phyloP scores from a whole-genome alignment of 2,797 vertebrate genomes.

The Xiphophorus birchmanni region DNA sequence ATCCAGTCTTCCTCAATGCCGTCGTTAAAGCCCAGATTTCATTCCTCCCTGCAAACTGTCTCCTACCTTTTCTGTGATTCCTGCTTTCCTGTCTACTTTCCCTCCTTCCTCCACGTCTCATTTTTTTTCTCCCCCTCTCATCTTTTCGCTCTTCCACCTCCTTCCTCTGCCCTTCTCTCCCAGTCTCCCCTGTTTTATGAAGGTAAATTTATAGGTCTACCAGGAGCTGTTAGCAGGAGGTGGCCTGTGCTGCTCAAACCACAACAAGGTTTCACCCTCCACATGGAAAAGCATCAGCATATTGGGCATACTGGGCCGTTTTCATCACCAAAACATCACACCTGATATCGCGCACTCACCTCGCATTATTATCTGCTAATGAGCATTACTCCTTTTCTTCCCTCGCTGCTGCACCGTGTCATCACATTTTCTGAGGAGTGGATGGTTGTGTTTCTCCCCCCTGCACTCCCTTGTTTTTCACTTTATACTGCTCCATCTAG shows the following conservation, averaged over 20 bases:
- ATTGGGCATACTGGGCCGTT: conserved; percentile 62
- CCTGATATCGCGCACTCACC: conserved; percentile 52
- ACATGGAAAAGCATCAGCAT: conserved; percentile 60
- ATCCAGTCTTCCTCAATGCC: background rate
- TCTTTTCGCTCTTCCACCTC: conserved; percentile 50
- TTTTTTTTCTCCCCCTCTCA: background rate
- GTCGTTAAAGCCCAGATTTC: background rate
- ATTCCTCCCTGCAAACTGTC: background rate
- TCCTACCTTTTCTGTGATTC: background rate
- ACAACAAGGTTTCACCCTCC: conserved; percentile 72
- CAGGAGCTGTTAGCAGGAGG: conserved; percentile 79
- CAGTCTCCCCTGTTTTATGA: conserved; percentile 80
- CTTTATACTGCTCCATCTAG: conserved; percentile 73
- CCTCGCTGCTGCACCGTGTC: conserved; percentile 22
- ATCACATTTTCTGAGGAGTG: conserved; percentile 50
- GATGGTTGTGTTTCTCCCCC: conserved; percentile 24
- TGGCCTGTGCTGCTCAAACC: conserved; percentile 76
- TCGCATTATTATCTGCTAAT: conserved; percentile 70
- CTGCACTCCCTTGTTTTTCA: background rate
- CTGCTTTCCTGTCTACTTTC: conserved; percentile 9
- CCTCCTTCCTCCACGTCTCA: conserved; percentile 7
- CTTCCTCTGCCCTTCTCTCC: conserved; percentile 54
- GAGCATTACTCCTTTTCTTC: conserved; percentile 55
- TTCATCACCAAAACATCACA: conserved; percentile 58
- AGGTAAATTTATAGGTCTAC: conserved; percentile 83